These are phyloP conservation scores for Eurois occulta DNA, from an alignment of 2,888 invertebrate species.

Conservation along the genomic window DNA sequence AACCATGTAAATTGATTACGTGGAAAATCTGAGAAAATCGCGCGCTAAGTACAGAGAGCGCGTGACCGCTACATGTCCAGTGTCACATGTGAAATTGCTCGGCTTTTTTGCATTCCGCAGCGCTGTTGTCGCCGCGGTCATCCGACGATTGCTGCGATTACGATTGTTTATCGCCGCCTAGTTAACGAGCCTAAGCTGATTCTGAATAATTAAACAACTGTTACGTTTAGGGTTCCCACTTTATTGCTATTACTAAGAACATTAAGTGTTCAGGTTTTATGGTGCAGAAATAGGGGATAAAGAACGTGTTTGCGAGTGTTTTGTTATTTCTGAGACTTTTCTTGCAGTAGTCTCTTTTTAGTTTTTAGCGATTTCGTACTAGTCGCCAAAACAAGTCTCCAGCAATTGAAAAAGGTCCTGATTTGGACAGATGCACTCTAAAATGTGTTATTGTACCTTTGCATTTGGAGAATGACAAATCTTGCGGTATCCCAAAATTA, in stretches of 20 bases:
- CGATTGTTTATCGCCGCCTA: conserved; percentile 78
- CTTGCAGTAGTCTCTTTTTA: conserved; percentile 5
- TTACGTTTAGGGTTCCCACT: conserved; percentile 59
- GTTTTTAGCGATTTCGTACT: not conserved
- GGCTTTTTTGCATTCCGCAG: conserved; percentile 82
- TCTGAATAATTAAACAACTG: conserved; percentile 67
- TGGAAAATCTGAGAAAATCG: conserved; percentile 88
- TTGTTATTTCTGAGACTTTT: conserved; percentile 13
- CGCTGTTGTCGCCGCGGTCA: conserved; percentile 74
- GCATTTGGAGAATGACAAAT: not conserved
- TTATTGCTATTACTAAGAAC: conserved; percentile 29
- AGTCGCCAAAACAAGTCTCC: not conserved
- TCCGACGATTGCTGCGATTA: conserved; percentile 78
- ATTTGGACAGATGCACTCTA: not conserved
- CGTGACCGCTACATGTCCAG: conserved; percentile 77
- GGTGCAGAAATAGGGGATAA: conserved; percentile 4
- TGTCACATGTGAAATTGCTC: conserved; percentile 78
- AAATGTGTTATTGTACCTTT: not conserved
- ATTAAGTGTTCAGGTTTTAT: conserved; percentile 16
- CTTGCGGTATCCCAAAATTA: conserved; percentile 3
- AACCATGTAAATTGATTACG: conserved; percentile 87
- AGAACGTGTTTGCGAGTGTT: conserved; percentile 4
- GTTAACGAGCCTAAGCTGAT: conserved; percentile 69
- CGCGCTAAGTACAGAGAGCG: conserved; percentile 79
- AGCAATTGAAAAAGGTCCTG: not conserved